These are phyloP conservation scores for Dromiciops gliroides DNA, from an alignment of 2,113 vertebrate genomes.

Conservation along the genomic window DNA sequence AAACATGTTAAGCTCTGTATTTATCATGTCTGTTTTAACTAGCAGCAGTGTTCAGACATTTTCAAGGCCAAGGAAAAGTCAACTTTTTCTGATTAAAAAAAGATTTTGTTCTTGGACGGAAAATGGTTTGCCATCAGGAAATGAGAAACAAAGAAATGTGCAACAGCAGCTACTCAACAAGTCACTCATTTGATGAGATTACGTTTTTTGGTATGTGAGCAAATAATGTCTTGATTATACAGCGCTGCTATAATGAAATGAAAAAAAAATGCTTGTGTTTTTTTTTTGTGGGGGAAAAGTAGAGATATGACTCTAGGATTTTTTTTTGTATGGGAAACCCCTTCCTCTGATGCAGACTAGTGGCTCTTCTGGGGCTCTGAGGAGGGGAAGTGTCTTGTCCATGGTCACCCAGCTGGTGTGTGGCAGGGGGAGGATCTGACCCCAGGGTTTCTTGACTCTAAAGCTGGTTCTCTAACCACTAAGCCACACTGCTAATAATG, in stretches of 20 bases:
- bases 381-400: too few species aligned
- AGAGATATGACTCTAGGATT: neutral
- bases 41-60: constrained; percentile 57
- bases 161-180: constrained; percentile 67
- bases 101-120: constrained; percentile 60
- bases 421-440: neutral
- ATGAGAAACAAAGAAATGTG: constrained; percentile 64
- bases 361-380: neutral
- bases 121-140: constrained; percentile 54
- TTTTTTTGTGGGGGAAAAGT: neutral
- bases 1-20: constrained; percentile 66
- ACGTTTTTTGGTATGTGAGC: constrained; percentile 58
- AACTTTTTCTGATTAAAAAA: constrained; percentile 43
- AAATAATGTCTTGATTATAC: constrained; percentile 55
- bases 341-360: neutral
- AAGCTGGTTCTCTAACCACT: neutral
- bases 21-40: constrained; percentile 63
- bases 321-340: neutral
- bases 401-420: neutral
- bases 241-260: constrained; percentile 59
- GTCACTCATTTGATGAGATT: constrained; percentile 35
- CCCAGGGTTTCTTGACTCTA: neutral
- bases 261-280: neutral
- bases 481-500: neutral
- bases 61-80: constrained; percentile 69